A percentile compares a stretch with the other conserved stretches of the same genome.
These are phyloP conservation scores for Rhizomys pruinosus DNA, from an alignment of 2,113 vertebrate species.

Conservation along the genomic window DNA sequence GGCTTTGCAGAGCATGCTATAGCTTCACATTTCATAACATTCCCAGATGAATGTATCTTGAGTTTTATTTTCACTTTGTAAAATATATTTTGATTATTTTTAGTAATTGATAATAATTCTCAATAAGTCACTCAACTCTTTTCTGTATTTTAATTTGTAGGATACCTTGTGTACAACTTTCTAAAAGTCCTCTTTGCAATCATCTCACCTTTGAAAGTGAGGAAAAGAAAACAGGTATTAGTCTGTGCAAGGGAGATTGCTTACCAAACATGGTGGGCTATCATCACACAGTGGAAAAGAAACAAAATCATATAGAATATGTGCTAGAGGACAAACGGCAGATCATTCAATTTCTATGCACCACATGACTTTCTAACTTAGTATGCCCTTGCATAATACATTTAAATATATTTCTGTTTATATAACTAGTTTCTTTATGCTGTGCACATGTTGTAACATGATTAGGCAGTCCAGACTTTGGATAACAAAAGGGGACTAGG, in stretches of 20 bases:
- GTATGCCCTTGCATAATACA: not conserved
- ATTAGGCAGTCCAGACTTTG: not conserved
- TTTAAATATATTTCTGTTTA: constrained; percentile 31
- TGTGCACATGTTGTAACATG: not conserved
- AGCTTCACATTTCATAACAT: not conserved
- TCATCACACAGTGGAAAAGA: not conserved
- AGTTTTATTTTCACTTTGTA: not conserved
- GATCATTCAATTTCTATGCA: not conserved
- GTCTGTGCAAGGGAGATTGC: constrained; percentile 8
- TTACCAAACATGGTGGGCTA: not conserved
- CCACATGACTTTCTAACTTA: not conserved
- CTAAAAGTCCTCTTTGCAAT: constrained; percentile 57
- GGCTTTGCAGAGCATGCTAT: not conserved
- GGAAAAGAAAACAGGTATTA: constrained; percentile 36
- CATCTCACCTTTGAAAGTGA: constrained; percentile 53
- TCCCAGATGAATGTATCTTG: not conserved
- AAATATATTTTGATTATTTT: constrained; percentile 11
- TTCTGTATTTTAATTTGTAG: not conserved
- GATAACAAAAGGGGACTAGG: not conserved
- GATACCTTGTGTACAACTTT: not conserved
- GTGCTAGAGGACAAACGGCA: too few relatives aligned
- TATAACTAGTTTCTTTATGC: not conserved
- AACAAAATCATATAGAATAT: not conserved
- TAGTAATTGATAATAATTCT: constrained; percentile 44
- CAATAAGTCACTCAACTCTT: not conserved